Evolutionary conservation across 2,113 vertebrate species (phyloP).

Genomic region (Diadophis punctatus): DNA sequence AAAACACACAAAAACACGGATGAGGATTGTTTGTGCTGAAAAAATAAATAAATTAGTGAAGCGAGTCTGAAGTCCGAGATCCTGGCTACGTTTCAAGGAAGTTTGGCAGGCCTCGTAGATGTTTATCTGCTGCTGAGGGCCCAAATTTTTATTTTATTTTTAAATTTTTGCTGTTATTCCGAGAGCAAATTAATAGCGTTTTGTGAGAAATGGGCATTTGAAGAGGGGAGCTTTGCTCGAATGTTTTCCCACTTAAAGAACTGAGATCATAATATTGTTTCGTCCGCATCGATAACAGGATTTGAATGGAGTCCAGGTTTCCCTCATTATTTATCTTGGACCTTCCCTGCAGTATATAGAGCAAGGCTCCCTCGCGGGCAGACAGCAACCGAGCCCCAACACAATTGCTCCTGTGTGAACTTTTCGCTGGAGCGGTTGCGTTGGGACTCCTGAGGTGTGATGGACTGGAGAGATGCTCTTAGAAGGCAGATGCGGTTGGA

Average conservation of each 20-base stretch:
- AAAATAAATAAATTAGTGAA: conserved; percentile 5
- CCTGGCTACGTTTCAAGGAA: conserved; percentile 34
- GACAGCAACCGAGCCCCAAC: neutral
- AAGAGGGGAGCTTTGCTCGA: neutral
- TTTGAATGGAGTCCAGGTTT: conserved; percentile 19
- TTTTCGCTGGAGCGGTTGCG: conserved; percentile 35
- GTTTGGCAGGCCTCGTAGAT: neutral
- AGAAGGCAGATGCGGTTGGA: conserved; percentile 14
- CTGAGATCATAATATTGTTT: conserved; percentile 23
- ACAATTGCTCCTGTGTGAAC: conserved; percentile 16
- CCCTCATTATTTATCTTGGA: conserved; percentile 27
- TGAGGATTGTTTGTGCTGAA: neutral
- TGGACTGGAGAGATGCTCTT: neutral
- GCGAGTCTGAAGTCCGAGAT: conserved; percentile 19
- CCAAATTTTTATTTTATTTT: no score
- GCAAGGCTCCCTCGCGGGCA: conserved; percentile 28
- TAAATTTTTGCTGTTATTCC: neutral
- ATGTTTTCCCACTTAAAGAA: conserved; percentile 24
- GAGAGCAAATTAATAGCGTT: conserved; percentile 7
- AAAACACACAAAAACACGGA: neutral
- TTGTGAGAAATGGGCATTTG: conserved; percentile 27
- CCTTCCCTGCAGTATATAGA: neutral
- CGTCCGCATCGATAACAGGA: neutral
- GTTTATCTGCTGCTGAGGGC: conserved; percentile 27
- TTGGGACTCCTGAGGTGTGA: conserved; percentile 20